Conservation (phyloP, 2,113 vertebrate genomes). For the Lepus americanus region DNA sequence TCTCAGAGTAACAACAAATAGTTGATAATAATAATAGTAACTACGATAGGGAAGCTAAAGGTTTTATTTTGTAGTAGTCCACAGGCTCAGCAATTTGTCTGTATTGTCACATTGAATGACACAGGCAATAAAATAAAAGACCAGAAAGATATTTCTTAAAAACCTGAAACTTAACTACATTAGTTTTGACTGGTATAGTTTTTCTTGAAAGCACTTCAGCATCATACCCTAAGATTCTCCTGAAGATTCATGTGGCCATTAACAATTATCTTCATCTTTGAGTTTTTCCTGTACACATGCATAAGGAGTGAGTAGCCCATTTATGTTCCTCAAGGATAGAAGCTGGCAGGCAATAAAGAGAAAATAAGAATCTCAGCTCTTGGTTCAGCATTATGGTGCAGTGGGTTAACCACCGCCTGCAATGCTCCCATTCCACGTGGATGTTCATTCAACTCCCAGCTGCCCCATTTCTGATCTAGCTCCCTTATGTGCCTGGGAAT, state of each 20-base stretch:
- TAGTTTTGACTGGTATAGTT: neutral
- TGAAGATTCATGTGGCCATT: neutral
- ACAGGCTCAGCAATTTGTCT: neutral
- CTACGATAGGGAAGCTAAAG: neutral
- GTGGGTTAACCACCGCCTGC: too few relatives aligned
- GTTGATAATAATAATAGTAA: neutral
- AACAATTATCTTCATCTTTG: neutral
- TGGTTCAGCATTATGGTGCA: too few relatives aligned
- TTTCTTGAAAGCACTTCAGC: neutral
- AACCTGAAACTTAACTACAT: neutral
- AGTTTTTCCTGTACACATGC: neutral
- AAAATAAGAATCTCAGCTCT: neutral
- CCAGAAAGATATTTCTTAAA: neutral
- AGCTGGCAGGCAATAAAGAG: neutral
- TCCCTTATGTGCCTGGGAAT: too few relatives aligned
- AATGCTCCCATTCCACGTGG: too few relatives aligned
- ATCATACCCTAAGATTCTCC: neutral
- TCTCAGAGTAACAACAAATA: neutral
- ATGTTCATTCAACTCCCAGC: too few relatives aligned
- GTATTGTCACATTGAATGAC: neutral
- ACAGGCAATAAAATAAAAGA: slow-evolving; percentile 9
- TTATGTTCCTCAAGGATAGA: neutral
- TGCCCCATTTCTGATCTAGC: too few relatives aligned
- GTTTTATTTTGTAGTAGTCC: neutral
- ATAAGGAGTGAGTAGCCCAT: neutral